Percentiles rank a stretch among this genome's conserved stretches.
phyloP scores from a whole-genome alignment of 2,113 vertebrate genomes.

The Ellobius talpinus region DNA sequence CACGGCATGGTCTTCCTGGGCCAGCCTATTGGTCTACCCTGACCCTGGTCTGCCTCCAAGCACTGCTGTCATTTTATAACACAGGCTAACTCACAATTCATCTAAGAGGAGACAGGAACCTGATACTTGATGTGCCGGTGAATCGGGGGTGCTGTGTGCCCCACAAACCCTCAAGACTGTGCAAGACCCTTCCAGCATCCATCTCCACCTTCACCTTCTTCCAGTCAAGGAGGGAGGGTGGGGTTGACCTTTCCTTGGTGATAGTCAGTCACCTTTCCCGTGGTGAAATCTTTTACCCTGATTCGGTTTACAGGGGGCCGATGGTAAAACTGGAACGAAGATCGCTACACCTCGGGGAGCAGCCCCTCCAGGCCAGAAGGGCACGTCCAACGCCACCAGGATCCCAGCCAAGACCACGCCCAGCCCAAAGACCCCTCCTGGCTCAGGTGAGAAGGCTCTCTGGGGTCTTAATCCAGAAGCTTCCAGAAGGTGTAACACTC shows the following conservation, averaged over 20 bases:
- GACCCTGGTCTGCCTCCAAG: rapidly evolving
- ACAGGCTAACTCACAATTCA: background rate
- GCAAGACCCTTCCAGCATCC: background rate
- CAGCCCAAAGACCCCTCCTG: constrained; percentile 88
- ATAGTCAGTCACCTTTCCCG: background rate
- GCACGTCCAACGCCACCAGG: constrained; percentile 89
- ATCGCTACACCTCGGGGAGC: constrained; percentile 77
- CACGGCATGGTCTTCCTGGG: rapidly evolving
- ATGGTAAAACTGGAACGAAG: constrained; percentile 87
- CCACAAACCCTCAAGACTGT: background rate
- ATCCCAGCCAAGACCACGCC: constrained; percentile 91
- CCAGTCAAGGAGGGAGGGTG: background rate
- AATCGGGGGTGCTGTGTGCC: background rate
- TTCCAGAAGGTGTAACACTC: background rate
- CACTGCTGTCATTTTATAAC: background rate
- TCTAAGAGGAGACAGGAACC: background rate
- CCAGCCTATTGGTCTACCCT: rapidly evolving
- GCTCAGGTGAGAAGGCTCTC: constrained; percentile 80
- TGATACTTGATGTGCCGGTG: background rate
- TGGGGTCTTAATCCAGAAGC: background rate
- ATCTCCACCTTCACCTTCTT: background rate
- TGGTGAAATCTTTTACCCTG: background rate
- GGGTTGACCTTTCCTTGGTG: background rate
- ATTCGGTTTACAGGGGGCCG: constrained; percentile 80
- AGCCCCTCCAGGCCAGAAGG: constrained; percentile 87